A percentile compares a stretch with the other conserved stretches of the same genome.
These are phyloP conservation scores for Pediacus dermestoides DNA, from an alignment of 2,888 invertebrate species.

Conservation along the genomic window DNA sequence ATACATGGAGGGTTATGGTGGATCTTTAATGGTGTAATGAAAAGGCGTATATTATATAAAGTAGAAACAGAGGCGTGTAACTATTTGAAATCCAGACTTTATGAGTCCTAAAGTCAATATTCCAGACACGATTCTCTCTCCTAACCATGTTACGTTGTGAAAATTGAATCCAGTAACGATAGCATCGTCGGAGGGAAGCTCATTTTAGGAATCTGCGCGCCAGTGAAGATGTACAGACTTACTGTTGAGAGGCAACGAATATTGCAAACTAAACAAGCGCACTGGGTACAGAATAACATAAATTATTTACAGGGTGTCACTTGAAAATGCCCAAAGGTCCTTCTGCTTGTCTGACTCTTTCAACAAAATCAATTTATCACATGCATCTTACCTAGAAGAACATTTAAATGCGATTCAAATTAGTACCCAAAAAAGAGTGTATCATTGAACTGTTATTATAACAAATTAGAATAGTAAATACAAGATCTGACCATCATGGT, in stretches of 20 bases:
- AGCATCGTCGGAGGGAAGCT: slow-evolving; percentile 39
- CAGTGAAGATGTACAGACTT: slow-evolving; percentile 20
- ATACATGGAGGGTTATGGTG: no score
- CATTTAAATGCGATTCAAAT: no score
- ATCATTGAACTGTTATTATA: no score
- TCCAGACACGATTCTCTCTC: slow-evolving; percentile 47
- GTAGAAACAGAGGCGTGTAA: slow-evolving; percentile 17
- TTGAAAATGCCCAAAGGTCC: slow-evolving; percentile 10
- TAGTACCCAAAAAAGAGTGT: no score
- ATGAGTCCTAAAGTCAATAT: slow-evolving; percentile 46
- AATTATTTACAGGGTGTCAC: slow-evolving; percentile 29
- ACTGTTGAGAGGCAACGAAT: slow-evolving; percentile 32
- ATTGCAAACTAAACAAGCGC: slow-evolving; percentile 36
- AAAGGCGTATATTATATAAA: slow-evolving; percentile 2
- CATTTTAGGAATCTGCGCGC: slow-evolving; percentile 32
- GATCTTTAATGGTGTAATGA: slow-evolving; percentile 3
- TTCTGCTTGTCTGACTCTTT: no score
- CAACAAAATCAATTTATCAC: no score
- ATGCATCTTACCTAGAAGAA: no score
- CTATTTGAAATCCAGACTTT: slow-evolving; percentile 41
- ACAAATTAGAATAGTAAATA: no score
- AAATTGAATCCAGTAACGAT: slow-evolving; percentile 48
- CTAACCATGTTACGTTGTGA: slow-evolving; percentile 48
- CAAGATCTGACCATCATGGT: no score
- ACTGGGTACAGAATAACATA: slow-evolving; percentile 26